A percentile compares a stretch with the other conserved stretches of the same genome.
These are phyloP conservation scores for Yponomeuta evonymella DNA, from an alignment of 2,888 invertebrate genomes.

Conservation along the genomic window DNA sequence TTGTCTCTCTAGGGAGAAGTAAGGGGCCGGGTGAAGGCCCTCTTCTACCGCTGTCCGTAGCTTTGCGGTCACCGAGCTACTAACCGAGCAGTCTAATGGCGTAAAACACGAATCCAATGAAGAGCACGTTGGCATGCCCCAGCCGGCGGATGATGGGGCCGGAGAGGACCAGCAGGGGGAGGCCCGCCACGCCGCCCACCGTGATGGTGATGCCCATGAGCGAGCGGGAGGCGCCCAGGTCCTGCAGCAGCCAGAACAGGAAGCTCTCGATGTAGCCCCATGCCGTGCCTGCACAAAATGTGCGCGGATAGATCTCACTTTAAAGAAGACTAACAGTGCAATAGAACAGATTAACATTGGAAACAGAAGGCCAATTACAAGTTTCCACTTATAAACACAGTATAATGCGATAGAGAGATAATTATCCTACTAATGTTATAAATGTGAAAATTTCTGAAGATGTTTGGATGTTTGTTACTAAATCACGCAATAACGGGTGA, in stretches of 20 bases:
- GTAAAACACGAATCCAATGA: constrained; percentile 86
- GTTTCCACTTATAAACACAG: no score
- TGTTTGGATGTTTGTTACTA: no score
- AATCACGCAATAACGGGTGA: no score
- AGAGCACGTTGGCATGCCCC: constrained; percentile 86
- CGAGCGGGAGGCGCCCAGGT: constrained; percentile 83
- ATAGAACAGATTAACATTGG: no score
- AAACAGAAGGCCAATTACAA: no score
- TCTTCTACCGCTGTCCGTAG: background rate
- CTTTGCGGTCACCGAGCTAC: constrained; percentile 22
- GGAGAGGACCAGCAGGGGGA: constrained; percentile 85
- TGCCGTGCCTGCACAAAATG: constrained; percentile 77
- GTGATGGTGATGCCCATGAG: constrained; percentile 89
- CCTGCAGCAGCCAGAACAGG: constrained; percentile 87
- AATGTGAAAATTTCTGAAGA: no score
- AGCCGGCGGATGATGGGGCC: constrained; percentile 83
- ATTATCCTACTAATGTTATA: no score
- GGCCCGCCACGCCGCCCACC: constrained; percentile 84
- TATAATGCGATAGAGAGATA: no score
- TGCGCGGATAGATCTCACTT: no score
- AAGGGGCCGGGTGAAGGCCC: background rate
- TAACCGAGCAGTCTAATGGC: constrained; percentile 82
- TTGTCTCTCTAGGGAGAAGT: background rate
- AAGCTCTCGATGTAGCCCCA: constrained; percentile 91
- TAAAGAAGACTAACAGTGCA: no score